Evolutionary conservation across 1,140 invertebrate species (phyloP), one percentile per base, ranked within the genome.

Genomic region (Drosophila mauritiana): DNA sequence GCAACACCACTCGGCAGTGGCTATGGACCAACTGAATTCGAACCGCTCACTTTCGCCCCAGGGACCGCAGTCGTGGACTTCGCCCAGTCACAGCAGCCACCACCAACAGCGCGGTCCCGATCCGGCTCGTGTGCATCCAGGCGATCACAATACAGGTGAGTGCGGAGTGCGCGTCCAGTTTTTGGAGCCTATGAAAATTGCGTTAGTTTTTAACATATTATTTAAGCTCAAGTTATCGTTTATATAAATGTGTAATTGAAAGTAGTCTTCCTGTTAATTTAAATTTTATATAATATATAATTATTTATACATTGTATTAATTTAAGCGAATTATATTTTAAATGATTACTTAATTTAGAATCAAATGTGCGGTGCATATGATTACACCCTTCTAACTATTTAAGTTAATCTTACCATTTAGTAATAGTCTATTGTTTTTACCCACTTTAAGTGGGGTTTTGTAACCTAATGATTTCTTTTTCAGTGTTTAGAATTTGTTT

Each of bases 11-110:
- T 92, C 91, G 91, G 92, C 73, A 92, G 84, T 51, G 89, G 90
- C 68, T 91, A 83, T 90, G 82, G 81, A 89, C 81, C 91, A 89
- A 91, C 81, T 91, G 92, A 92, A 91, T 92, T 91, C 80, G 92
- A 92, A 91, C 82, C 92, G 89, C 81, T 92, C 92, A 73, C 90
- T 91, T 90, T 94, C 94, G 77, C 94, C 94, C 93, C 94, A 93
- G 94, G 94, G 90, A 93, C 93, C 93, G 93, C 94, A 91, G 93
- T 94, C 93, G 90, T 94, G 94, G 94, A 94, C 92, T 92, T 93
- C 92, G 74, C 91, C 89, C 91, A 91, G 90, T 81, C 92, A 93
- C 74, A 86, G 90, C 82, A 85, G 82, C 64, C 78, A 54, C 61
- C 61, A 42, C 55, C 93, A 86, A 91, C 91, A 90, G 78, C 70